A percentile compares a stretch with the other conserved stretches of the same genome.
Conservation (phyloP, 2,888 invertebrate genomes). For the Hedychridium roseum region DNA sequence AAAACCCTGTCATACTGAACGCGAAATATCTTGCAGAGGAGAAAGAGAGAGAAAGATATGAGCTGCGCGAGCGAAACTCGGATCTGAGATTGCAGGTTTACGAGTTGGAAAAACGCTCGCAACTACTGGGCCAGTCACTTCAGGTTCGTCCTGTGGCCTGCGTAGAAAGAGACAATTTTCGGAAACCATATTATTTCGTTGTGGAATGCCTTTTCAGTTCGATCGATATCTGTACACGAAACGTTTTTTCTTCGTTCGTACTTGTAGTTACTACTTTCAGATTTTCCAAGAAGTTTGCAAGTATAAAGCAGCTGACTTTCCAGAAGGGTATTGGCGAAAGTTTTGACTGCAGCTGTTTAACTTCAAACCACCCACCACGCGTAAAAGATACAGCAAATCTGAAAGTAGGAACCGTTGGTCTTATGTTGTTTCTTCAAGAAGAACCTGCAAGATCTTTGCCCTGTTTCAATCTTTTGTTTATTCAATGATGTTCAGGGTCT, state of each 20-base stretch:
- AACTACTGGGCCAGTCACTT: conserved; percentile 62
- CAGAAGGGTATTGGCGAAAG: no score
- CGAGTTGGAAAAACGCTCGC: conserved; percentile 64
- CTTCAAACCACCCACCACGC: no score
- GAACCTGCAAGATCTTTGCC: conserved; percentile 45
- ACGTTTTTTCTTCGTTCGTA: conserved; percentile 26
- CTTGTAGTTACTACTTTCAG: not conserved
- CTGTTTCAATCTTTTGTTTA: conserved; percentile 27
- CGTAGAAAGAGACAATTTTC: conserved; percentile 45
- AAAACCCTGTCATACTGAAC: conserved; percentile 55
- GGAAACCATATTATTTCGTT: conserved; percentile 40
- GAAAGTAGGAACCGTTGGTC: not conserved
- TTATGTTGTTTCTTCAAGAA: conserved; percentile 32
- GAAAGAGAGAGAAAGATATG: conserved; percentile 63
- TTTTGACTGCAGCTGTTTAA: no score
- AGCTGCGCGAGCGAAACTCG: conserved; percentile 63
- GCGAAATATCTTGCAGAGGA: conserved; percentile 63
- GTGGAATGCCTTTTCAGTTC: conserved; percentile 52
- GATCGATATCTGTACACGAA: conserved; percentile 26
- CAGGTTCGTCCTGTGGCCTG: conserved; percentile 63
- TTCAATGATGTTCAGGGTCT: conserved; percentile 15
- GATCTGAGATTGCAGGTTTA: conserved; percentile 64
- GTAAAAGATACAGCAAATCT: no score
- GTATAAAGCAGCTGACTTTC: no score
- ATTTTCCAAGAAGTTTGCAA: no score